Evolutionary conservation across 2,797 vertebrate genomes (phyloP).

Genomic region (Mus caroli): DNA sequence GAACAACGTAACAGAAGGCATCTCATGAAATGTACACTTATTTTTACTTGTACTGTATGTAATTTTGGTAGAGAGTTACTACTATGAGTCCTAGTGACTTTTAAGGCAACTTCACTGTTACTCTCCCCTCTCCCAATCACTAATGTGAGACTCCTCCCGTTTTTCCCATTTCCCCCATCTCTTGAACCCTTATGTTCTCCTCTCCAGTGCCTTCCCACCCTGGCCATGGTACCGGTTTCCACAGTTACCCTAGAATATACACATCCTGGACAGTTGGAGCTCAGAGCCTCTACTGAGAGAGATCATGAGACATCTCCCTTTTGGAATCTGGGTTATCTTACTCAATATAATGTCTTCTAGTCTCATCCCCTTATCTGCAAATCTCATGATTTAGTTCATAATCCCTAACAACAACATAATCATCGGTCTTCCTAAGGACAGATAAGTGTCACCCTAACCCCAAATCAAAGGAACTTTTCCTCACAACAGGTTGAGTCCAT

Average conservation of each 20-base stretch:
- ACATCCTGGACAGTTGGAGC: not conserved
- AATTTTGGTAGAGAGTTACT: not conserved
- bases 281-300: not conserved
- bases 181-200: not conserved
- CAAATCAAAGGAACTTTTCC: not conserved
- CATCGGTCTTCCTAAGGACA: not conserved
- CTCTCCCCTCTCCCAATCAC: not conserved
- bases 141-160: not conserved
- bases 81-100: not conserved
- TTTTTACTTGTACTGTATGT: not conserved
- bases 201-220: not conserved
- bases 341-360: not conserved
- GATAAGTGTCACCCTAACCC: not conserved
- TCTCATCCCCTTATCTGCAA: not conserved
- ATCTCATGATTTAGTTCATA: not conserved
- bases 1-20: not conserved
- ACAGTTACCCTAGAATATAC: not conserved
- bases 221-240: not conserved
- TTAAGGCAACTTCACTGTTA: not conserved
- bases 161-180: too few relatives aligned
- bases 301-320: not conserved
- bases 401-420: not conserved
- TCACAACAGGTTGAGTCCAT: not conserved
- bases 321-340: not conserved
- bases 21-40: not conserved